Evolutionary conservation across 35 echinoderm and acorn worm species (phyloP).

Genomic region (Heliocidaris tuberculata): DNA sequence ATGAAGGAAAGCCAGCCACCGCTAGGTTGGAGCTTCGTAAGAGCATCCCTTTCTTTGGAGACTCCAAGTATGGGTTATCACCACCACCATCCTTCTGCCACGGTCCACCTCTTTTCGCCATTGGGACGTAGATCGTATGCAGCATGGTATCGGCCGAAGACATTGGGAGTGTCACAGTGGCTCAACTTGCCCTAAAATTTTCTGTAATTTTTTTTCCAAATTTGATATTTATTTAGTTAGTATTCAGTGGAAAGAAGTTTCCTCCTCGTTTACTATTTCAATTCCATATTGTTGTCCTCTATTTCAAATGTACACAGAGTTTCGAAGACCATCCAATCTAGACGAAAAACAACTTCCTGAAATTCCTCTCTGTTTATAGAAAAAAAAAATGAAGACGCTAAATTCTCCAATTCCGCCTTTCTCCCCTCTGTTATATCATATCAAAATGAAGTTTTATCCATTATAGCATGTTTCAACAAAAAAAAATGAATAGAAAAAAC

Average conservation of each 20-base stretch:
- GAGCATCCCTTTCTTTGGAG: background rate
- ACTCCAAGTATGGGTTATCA: background rate
- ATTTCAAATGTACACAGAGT: background rate
- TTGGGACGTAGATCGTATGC: background rate
- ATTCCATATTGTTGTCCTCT: background rate
- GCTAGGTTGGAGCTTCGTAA: slow-evolving; percentile 32
- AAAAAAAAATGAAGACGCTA: background rate
- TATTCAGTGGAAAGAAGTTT: background rate
- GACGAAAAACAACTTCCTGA: background rate
- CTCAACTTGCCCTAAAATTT: background rate
- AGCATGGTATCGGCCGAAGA: background rate
- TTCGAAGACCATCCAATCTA: background rate
- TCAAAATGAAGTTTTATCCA: too few species aligned
- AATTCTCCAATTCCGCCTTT: background rate
- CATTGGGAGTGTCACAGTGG: background rate
- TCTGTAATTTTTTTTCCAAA: background rate
- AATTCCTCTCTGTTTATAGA: background rate
- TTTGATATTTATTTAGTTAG: background rate
- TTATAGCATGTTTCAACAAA: too few species aligned
- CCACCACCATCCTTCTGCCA: background rate
- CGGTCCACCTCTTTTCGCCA: background rate
- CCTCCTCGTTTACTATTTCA: background rate
- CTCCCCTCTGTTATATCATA: too few species aligned
- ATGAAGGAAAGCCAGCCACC: background rate
- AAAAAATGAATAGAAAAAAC: too few species aligned